phyloP scores from a whole-genome alignment of 1,140 invertebrate species.

The Helicoverpa zea region DNA sequence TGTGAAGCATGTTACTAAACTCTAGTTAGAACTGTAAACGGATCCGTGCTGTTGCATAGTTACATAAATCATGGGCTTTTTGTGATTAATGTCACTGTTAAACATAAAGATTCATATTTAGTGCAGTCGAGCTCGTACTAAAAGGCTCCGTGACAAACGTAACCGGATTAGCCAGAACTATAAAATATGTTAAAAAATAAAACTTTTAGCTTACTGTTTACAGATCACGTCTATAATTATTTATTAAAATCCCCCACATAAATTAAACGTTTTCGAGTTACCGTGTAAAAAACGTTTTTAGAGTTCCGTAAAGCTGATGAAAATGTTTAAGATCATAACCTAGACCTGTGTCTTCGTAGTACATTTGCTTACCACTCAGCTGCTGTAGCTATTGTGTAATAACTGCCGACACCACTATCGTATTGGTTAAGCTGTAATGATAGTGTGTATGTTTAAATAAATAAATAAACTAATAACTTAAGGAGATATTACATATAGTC shows the following conservation, averaged over 20 bases:
- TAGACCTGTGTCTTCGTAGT: neutral
- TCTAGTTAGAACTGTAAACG: constrained; percentile 65
- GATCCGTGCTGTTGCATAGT: constrained; percentile 65
- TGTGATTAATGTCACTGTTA: constrained; percentile 85
- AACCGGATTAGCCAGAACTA: constrained; percentile 82
- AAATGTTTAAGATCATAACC: neutral
- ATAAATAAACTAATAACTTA: too few relatives aligned
- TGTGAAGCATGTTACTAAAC: constrained; percentile 61
- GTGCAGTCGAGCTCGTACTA: constrained; percentile 68
- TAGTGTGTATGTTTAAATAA: too few relatives aligned
- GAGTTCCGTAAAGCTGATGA: constrained; percentile 55
- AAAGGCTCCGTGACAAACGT: constrained; percentile 78
- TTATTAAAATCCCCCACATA: constrained; percentile 84
- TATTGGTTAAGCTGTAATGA: too few relatives aligned
- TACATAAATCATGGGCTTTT: constrained; percentile 82
- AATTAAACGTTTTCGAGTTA: constrained; percentile 73
- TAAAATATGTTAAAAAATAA: constrained; percentile 79
- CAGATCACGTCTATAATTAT: constrained; percentile 81
- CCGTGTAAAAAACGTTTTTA: constrained; percentile 65
- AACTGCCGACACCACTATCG: too few relatives aligned
- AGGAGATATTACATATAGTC: too few relatives aligned
- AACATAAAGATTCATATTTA: constrained; percentile 84
- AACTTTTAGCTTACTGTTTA: constrained; percentile 83
- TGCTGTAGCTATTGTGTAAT: too few relatives aligned
- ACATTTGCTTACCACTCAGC: neutral